Evolutionary conservation across 2,888 invertebrate species (phyloP).

Genomic region (Rhingia rostrata): DNA sequence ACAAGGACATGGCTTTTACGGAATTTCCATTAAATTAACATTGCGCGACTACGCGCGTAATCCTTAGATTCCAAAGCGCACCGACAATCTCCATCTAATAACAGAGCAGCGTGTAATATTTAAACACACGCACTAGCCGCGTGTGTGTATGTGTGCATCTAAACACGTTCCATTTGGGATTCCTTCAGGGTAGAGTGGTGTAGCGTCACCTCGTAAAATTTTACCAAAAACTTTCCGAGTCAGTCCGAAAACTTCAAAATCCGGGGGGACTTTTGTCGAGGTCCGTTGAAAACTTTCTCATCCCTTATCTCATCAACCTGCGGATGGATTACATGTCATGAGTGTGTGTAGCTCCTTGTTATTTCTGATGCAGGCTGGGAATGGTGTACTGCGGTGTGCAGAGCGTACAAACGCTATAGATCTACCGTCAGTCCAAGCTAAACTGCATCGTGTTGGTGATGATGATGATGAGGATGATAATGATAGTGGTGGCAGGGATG

Average conservation of each 20-base stretch:
- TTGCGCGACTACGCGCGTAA: constrained; percentile 64
- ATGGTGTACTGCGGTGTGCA: constrained; percentile 19
- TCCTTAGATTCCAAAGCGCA: constrained; percentile 65
- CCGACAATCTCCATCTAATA: constrained; percentile 59
- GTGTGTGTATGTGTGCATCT: constrained; percentile 1
- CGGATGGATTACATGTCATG: constrained; percentile 74
- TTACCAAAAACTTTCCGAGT: constrained; percentile 35
- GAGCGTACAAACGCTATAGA: constrained; percentile 3
- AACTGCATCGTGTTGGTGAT: constrained; percentile 45
- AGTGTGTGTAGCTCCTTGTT: constrained; percentile 62
- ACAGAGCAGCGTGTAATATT: constrained; percentile 59
- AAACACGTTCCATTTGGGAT: constrained; percentile 66
- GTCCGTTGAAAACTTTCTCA: constrained; percentile 18
- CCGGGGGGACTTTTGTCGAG: constrained; percentile 25
- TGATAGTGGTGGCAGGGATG: constrained; percentile 45
- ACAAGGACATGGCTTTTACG: constrained; percentile 62
- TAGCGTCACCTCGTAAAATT: constrained; percentile 48
- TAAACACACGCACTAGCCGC: constrained; percentile 36
- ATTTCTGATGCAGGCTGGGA: constrained; percentile 49
- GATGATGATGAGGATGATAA: constrained; percentile 36
- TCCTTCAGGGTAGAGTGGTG: constrained; percentile 39
- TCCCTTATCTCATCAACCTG: constrained; percentile 61
- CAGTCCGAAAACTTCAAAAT: constrained; percentile 63
- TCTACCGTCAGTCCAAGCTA: constrained; percentile 18
- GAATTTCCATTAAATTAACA: constrained; percentile 73